Evolutionary conservation across 2,113 vertebrate genomes (phyloP).

Genomic region (Alectura lathami): DNA sequence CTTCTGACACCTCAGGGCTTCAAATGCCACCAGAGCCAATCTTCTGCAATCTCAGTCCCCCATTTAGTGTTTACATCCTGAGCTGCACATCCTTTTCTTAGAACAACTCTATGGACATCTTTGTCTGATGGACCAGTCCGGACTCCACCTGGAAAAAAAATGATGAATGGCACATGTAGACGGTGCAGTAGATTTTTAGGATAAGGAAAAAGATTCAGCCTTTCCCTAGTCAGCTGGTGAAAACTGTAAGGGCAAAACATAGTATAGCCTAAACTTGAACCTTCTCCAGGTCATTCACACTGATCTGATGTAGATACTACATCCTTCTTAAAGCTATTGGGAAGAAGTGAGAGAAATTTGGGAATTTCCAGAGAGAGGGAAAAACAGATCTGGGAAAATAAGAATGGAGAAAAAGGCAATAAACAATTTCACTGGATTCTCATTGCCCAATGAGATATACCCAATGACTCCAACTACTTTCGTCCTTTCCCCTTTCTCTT

Average conservation of each 20-base stretch:
- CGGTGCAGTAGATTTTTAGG: background rate
- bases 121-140: rapidly evolving
- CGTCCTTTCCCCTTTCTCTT: background rate
- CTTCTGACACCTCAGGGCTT: background rate
- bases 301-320: background rate
- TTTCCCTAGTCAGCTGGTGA: background rate
- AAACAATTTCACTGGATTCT: background rate
- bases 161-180: background rate
- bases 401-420: background rate
- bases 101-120: rapidly evolving
- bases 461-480: rapidly evolving
- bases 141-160: background rate
- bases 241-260: background rate
- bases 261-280: background rate
- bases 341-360: background rate
- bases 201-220: background rate
- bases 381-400: background rate
- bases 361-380: background rate
- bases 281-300: background rate
- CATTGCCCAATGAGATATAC: rapidly evolving
- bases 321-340: background rate
- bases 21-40: background rate
- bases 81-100: background rate
- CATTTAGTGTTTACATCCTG: rapidly evolving
- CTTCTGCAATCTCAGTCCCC: background rate